Evolutionary conservation across 2,888 invertebrate species (phyloP).

Genomic region (Urechis unicinctus): DNA sequence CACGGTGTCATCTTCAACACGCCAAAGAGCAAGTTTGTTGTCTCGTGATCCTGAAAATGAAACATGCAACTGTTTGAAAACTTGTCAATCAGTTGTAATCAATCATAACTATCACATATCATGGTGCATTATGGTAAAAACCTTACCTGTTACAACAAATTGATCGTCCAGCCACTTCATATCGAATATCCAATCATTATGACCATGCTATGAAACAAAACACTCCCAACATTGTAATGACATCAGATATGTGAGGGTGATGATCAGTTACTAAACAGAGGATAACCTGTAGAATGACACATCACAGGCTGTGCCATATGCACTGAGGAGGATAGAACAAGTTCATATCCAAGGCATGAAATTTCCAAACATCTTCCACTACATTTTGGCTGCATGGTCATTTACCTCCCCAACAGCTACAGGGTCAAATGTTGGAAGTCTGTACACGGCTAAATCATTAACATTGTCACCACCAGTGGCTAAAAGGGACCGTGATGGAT

Average conservation of each 20-base stretch:
- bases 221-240: not conserved
- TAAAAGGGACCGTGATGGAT: slow-evolving; percentile 78
- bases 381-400: no score
- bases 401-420: slow-evolving; percentile 79
- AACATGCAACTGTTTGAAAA: not conserved
- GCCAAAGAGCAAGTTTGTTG: slow-evolving; percentile 84
- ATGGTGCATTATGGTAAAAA: not conserved
- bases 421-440: slow-evolving; percentile 89
- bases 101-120: not conserved
- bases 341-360: not conserved
- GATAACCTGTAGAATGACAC: no score
- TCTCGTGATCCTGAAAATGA: slow-evolving; percentile 67
- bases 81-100: not conserved
- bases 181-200: slow-evolving; percentile 86
- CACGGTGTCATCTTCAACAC: slow-evolving; percentile 61
- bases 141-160: slow-evolving; percentile 73
- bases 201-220: slow-evolving; percentile 54
- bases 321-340: no score
- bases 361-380: not conserved
- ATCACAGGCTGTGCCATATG: no score
- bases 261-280: no score
- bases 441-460: slow-evolving; percentile 83
- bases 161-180: slow-evolving; percentile 95
- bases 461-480: slow-evolving; percentile 89
- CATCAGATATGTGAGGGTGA: no score